A percentile compares a stretch with the other conserved stretches of the same genome.
These are phyloP conservation scores for Scaptomyza tumidula DNA, from an alignment of 2,888 invertebrate species.

Conservation along the genomic window DNA sequence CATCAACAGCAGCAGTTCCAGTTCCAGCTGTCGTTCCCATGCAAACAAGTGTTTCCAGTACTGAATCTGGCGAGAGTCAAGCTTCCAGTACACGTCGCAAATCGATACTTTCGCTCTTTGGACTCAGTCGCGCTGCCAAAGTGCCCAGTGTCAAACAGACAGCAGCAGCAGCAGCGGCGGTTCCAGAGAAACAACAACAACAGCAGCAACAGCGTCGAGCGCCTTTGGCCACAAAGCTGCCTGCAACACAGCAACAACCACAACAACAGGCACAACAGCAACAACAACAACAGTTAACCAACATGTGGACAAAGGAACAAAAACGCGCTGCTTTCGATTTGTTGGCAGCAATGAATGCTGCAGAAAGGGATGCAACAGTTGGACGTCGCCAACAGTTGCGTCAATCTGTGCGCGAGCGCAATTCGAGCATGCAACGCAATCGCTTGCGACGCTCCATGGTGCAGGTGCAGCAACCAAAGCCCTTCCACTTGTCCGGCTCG, in stretches of 20 bases:
- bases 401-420: conserved; percentile 80
- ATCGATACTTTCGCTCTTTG: conserved; percentile 81
- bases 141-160: conserved; percentile 26
- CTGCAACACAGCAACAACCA: conserved; percentile 35
- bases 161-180: conserved; percentile 14
- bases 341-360: conserved; percentile 83
- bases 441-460: conserved; percentile 73
- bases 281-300: conserved; percentile 55
- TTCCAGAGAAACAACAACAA: not conserved
- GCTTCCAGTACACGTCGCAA: conserved; percentile 76
- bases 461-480: conserved; percentile 33
- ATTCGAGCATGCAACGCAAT: conserved; percentile 73
- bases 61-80: conserved; percentile 76
- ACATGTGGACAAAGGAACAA: conserved; percentile 82
- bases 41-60: conserved; percentile 80
- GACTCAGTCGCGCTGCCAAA: conserved; percentile 70
- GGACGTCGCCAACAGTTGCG: conserved; percentile 74
- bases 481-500: conserved; percentile 25
- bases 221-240: conserved; percentile 54
- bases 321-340: conserved; percentile 83
- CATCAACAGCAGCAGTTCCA: conserved; percentile 30
- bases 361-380: conserved; percentile 51
- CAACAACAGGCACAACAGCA: conserved; percentile 10
- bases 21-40: conserved; percentile 39
- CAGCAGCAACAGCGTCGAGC: conserved; percentile 32